These are phyloP conservation scores for Serilophus lunatus DNA, from an alignment of 2,113 vertebrate species.

Conservation along the genomic window DNA sequence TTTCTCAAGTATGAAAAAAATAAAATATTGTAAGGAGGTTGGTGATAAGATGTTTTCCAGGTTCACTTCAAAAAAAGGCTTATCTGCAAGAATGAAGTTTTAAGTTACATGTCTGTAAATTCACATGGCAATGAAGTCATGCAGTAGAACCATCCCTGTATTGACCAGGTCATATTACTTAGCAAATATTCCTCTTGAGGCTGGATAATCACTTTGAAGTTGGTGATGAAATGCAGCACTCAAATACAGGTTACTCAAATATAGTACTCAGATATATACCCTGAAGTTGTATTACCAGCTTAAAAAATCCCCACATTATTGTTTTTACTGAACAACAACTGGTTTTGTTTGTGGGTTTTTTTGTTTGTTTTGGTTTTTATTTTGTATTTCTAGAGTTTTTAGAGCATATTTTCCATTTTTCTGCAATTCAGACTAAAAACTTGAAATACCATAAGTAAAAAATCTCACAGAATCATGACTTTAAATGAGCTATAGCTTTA, in stretches of 20 bases:
- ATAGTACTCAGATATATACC: not conserved
- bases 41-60: not conserved
- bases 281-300: not conserved
- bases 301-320: not conserved
- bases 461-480: not conserved
- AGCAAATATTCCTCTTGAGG: constrained; percentile 16
- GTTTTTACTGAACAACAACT: not conserved
- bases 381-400: not conserved
- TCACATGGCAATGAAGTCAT: not conserved
- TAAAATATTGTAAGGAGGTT: not conserved
- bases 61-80: not conserved
- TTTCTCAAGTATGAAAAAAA: not conserved
- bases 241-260: not conserved
- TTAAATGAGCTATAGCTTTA: not conserved
- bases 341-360: not conserved
- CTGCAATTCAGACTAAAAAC: not conserved
- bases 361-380: not conserved
- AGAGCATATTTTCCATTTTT: not conserved
- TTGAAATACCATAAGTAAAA: not conserved
- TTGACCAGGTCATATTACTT: constrained; percentile 2
- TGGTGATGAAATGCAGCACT: not conserved
- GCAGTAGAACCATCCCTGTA: not conserved
- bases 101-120: not conserved
- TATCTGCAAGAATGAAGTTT: not conserved
- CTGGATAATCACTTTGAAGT: constrained; percentile 3